These are phyloP conservation scores for Intellagama lesueurii DNA, from an alignment of 2,797 vertebrate species.

Conservation along the genomic window DNA sequence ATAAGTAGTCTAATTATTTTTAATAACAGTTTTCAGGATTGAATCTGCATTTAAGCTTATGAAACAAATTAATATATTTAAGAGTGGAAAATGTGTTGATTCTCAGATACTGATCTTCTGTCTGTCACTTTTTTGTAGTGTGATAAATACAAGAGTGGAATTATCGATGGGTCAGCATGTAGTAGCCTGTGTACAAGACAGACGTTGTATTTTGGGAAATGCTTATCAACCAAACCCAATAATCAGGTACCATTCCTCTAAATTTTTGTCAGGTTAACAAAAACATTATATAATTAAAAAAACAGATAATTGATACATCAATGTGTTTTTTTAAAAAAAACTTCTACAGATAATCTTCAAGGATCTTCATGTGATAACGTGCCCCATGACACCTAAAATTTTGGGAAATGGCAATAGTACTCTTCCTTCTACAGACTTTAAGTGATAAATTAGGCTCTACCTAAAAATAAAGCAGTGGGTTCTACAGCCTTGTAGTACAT, in stretches of 20 bases:
- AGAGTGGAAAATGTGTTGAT: background rate
- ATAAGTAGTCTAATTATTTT: background rate
- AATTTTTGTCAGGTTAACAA: constrained; percentile 5
- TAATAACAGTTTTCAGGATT: background rate
- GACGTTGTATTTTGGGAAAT: constrained; percentile 94
- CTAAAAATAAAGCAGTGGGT: background rate
- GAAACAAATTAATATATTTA: background rate
- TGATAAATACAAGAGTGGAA: constrained; percentile 93
- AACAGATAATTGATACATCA: background rate
- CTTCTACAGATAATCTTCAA: background rate
- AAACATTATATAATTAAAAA: background rate
- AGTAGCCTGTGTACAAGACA: constrained; percentile 94
- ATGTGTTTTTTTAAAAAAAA: background rate
- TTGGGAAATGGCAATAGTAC: background rate
- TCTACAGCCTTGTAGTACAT: background rate
- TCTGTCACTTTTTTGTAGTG: constrained; percentile 81
- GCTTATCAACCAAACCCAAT: constrained; percentile 90
- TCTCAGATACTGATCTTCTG: constrained; percentile 6
- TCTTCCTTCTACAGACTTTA: background rate
- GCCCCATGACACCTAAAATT: background rate
- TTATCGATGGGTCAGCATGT: constrained; percentile 95
- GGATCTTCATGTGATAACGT: background rate
- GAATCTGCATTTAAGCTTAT: background rate
- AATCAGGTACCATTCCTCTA: constrained; percentile 85
- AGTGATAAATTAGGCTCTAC: background rate